Evolutionary conservation across 2,797 vertebrate genomes (phyloP), one percentile per base, ranked within the genome.

Genomic region (Crenuchus spilurus): DNA sequence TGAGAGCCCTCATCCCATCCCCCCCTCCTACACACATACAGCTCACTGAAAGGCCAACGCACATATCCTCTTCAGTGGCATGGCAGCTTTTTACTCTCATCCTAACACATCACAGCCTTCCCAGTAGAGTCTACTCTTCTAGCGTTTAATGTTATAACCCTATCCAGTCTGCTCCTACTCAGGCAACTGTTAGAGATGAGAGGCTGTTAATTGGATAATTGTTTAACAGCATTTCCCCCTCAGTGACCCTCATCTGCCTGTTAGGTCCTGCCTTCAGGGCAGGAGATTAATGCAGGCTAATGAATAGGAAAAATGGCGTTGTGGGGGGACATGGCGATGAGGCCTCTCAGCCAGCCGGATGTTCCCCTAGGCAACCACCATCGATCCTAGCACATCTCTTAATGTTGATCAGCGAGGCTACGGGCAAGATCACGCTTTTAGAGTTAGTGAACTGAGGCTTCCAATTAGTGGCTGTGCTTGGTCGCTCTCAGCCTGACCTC

Each of bases 121-220:
- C 60, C 74, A 76, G 62, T 72, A 80, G 80, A 84, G 57, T 85
- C 6, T 28, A 16, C 28, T n/a, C 31, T 76, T 48, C 13, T 63
- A 68, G 16, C 44, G 20, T 49, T 48, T 46, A 55, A 42, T 14
- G 14, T 57, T 60, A 20, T 22, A 67, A 62, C 30, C 31, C 44
- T 83, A 87, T 89, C 87, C 86, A 84, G 80, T 67, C 24, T 78
- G 70, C 85, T 84, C 76, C 89, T 88, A 85, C 55, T 72, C 20
- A 66, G 80, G 57, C 67, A 74, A 84, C 82, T 48, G 66, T 76
- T 83, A 44, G 57, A 81, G 79, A 60, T 76, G 77, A 75, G 44
- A 48, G 74, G 76, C 74, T 77, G 67, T 86, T 84, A 86, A 89
- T 86, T 83, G 69, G 79, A 75, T 87, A 82, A 79, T 79, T 85